Evolutionary conservation across 1,140 invertebrate species (phyloP), one percentile per base, ranked within the genome.

Genomic region (Aphaenogaster floridana): DNA sequence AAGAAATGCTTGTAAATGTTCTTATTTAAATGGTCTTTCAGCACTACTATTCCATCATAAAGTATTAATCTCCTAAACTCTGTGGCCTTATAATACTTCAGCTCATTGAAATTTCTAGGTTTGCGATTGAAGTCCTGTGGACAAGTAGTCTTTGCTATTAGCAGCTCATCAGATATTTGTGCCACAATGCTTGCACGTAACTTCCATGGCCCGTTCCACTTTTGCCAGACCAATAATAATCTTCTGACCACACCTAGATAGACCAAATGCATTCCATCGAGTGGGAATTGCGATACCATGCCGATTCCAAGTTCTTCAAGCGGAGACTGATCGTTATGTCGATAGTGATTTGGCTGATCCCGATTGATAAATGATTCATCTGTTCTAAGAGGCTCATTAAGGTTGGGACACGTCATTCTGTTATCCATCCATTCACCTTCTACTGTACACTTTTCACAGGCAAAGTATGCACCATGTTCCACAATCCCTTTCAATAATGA

Each of bases 41-140:
- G 11, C 28, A 61, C 59, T 59, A 59, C n/a, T 59, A 59, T 59
- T 59, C 54, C 59, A 34, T 61, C 59, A 61, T 61, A 61, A 11
- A 61, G 28, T 34, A 61, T 4, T 13, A 61, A 34, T 61, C 59
- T 28, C 6, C 59, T 61, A 34, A 34, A 61, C 28, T 61, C 59
- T 34, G 28, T 61, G 59, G 21, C 59, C 11, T 61, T 61, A 13
- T 61, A 61, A 61, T 34, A 61, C 1, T 11, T 3, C 8, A 61
- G 17, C 48, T 54, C 50, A 17, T 54, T 34, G 11, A 61, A 34
- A 61, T 15, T 61, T 61, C 59, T 61, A 61, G 59, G 28, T 21
- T 34, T 34, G 34, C 59, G 21, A 61, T 61, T 61, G 4, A 34
- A 34, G 4, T 61, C 59, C 3, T 28, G 28, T 34, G 11, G 21